A percentile compares a stretch with the other conserved stretches of the same genome.
phyloP scores from a whole-genome alignment of 1,140 invertebrate genomes.

The Drosophila bifasciata region DNA sequence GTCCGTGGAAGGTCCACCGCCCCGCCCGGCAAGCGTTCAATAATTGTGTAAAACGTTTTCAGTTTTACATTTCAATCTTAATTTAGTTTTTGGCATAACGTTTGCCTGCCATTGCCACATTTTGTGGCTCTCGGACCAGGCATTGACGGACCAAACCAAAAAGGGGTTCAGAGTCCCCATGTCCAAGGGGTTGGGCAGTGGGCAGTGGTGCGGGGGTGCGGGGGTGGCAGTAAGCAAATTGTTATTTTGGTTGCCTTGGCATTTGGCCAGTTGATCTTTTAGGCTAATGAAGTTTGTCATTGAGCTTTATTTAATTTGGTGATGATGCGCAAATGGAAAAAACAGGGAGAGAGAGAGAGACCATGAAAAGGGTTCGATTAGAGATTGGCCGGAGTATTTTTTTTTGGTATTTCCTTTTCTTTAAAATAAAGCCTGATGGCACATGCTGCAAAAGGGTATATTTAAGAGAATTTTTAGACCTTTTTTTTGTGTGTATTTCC shows the following conservation, averaged over 20 bases:
- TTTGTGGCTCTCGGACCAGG: slow-evolving; percentile 15
- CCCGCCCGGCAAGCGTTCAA: slow-evolving; percentile 48
- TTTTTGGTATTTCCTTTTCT: no score
- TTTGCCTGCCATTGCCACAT: slow-evolving; percentile 73
- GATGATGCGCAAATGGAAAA: slow-evolving; percentile 50
- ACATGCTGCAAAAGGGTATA: no score
- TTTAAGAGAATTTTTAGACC: no score
- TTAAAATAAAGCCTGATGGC: no score
- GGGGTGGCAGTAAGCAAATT: slow-evolving; percentile 49
- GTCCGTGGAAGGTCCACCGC: not conserved
- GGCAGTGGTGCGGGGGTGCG: slow-evolving; percentile 1
- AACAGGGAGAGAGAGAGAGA: no score
- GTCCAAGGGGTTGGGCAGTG: not conserved
- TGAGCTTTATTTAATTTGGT: slow-evolving; percentile 81
- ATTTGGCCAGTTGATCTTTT: slow-evolving; percentile 77
- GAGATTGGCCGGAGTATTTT: slow-evolving; percentile 1
- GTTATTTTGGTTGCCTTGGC: slow-evolving; percentile 75
- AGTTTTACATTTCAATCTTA: slow-evolving; percentile 84
- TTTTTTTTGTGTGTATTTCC: no score
- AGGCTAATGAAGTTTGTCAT: slow-evolving; percentile 83
- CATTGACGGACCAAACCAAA: slow-evolving; percentile 28
- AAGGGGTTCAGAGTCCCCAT: slow-evolving; percentile 18
- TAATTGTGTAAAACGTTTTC: slow-evolving; percentile 84
- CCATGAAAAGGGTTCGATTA: slow-evolving; percentile 27
- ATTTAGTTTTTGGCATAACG: slow-evolving; percentile 83